Evolutionary conservation across 2,888 invertebrate genomes (phyloP).

Genomic region (Homarus gammarus): DNA sequence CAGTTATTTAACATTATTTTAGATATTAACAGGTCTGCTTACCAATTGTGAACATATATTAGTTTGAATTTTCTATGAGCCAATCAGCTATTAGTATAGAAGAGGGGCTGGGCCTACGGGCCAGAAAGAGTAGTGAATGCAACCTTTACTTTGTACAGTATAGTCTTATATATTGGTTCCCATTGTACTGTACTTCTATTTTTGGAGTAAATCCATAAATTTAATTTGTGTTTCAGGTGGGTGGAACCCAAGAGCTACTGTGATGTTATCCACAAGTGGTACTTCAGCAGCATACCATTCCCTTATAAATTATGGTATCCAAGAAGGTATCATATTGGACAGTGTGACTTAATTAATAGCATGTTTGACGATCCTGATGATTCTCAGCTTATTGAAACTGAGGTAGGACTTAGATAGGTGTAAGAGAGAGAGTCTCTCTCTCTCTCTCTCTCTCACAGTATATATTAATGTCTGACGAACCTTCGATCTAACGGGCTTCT

Average conservation of each 20-base stretch:
- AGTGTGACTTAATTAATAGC: constrained; percentile 62
- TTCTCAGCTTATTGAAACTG: constrained; percentile 66
- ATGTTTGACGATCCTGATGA: constrained; percentile 72
- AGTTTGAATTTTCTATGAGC: too few relatives aligned
- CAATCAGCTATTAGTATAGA: too few relatives aligned
- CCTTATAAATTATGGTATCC: constrained; percentile 68
- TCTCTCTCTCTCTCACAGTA: too few relatives aligned
- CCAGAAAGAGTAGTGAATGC: too few relatives aligned
- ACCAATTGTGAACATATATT: too few relatives aligned
- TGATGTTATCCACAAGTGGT: constrained; percentile 73
- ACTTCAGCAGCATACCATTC: constrained; percentile 64
- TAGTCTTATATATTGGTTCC: not conserved
- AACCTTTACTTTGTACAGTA: not conserved
- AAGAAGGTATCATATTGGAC: constrained; percentile 44
- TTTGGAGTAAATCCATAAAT: not conserved
- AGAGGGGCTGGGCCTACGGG: too few relatives aligned
- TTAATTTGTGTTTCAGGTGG: constrained; percentile 59
- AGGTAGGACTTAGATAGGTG: constrained; percentile 38
- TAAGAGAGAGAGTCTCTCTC: too few relatives aligned
- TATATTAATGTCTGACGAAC: too few relatives aligned
- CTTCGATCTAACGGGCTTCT: too few relatives aligned
- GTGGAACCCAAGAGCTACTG: constrained; percentile 75
- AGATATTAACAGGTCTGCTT: too few relatives aligned
- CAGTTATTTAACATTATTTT: too few relatives aligned
- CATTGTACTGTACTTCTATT: too few relatives aligned